Evolutionary conservation across 2,888 invertebrate genomes (phyloP).

Genomic region (Platycheirus rosarum): DNA sequence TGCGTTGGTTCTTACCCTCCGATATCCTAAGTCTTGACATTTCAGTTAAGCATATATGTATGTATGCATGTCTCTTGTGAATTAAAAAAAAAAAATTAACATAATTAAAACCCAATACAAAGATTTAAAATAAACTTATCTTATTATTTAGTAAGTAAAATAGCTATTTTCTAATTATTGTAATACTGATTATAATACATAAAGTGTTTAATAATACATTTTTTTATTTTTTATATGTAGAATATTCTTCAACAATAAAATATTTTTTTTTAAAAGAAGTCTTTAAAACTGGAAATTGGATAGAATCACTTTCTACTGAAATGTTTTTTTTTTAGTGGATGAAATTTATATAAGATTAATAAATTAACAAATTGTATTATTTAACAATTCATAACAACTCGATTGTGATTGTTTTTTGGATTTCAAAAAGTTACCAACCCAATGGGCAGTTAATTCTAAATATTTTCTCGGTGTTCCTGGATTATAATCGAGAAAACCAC

Average conservation of each 20-base stretch:
- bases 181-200: slow-evolving; percentile 50
- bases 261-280: slow-evolving; percentile 37
- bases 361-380: slow-evolving; percentile 82
- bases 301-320: slow-evolving; percentile 72
- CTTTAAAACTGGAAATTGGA: slow-evolving; percentile 66
- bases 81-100: too few relatives aligned
- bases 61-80: too few relatives aligned
- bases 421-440: slow-evolving; percentile 84
- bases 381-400: slow-evolving; percentile 81
- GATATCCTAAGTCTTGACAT: too few relatives aligned
- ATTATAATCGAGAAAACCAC: slow-evolving; percentile 84
- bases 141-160: slow-evolving; percentile 65
- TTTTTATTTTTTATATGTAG: too few relatives aligned
- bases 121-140: slow-evolving; percentile 64
- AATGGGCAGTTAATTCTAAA: slow-evolving; percentile 86
- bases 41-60: too few relatives aligned
- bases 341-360: slow-evolving; percentile 27
- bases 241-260: slow-evolving; percentile 64
- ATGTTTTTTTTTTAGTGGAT: slow-evolving; percentile 47
- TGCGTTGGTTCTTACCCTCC: too few relatives aligned
- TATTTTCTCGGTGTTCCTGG: slow-evolving; percentile 86
- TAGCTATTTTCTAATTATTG: slow-evolving; percentile 66
- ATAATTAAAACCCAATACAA: slow-evolving; percentile 28
- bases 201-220: slow-evolving; percentile 19
- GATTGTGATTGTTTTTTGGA: slow-evolving; percentile 80